Percentiles rank a stretch among this genome's conserved stretches.
Evolutionary conservation across 23 tunicate species (phyloP).

Genomic region (Halocynthia roretzi): DNA sequence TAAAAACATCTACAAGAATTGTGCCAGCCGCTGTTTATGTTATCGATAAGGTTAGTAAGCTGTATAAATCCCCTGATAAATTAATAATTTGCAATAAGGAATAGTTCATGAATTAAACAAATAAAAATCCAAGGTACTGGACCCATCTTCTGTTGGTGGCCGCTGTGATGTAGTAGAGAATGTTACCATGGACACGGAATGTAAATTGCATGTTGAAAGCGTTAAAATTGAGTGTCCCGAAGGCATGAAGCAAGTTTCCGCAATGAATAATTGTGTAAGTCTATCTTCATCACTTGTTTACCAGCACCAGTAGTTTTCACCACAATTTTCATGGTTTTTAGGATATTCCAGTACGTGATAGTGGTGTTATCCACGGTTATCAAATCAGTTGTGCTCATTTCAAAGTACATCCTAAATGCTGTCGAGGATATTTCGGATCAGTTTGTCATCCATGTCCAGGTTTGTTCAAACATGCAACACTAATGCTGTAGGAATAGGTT

Average conservation of each 20-base stretch:
- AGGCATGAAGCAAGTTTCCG: conserved; percentile 7
- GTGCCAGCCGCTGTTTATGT: conserved; percentile 24
- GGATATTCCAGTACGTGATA: neutral
- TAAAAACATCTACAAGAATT: neutral
- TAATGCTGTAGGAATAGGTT: too few relatives aligned
- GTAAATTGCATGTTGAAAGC: conserved; percentile 26
- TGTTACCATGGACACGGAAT: conserved; percentile 8
- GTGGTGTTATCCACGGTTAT: conserved; percentile 24
- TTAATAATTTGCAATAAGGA: too few relatives aligned
- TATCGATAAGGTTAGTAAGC: conserved; percentile 31
- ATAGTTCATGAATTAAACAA: too few relatives aligned
- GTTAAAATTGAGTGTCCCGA: conserved; percentile 34
- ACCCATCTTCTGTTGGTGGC: conserved; percentile 75
- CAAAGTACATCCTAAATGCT: conserved; percentile 37
- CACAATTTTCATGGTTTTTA: neutral
- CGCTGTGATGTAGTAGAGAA: conserved; percentile 45
- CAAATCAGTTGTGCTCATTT: conserved; percentile 21
- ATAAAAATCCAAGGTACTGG: conserved; percentile 35
- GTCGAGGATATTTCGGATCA: conserved; percentile 43
- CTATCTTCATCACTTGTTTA: neutral
- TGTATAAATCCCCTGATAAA: neutral
- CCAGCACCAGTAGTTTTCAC: neutral
- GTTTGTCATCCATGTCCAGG: conserved; percentile 90
- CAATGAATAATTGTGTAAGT: conserved; percentile 12
- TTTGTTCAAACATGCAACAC: neutral